Evolutionary conservation across 2,113 vertebrate genomes (phyloP), one percentile per base, ranked within the genome.

Genomic region (Butorides virescens): DNA sequence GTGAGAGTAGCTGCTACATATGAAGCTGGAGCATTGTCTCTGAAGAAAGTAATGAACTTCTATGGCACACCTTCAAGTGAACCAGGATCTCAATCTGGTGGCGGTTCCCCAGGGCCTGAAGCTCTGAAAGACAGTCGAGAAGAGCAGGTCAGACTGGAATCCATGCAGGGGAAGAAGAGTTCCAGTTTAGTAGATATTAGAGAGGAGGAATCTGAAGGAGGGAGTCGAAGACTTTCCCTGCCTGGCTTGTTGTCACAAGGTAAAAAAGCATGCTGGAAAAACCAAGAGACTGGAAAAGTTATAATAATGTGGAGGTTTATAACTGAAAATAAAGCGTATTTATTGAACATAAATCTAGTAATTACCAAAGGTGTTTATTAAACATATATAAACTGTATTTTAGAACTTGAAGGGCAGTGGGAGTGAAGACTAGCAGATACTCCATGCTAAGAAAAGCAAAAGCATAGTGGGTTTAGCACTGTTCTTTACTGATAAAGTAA

Each of bases 211-310:
- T 98, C 98, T 0, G 99, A 99, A 94, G 98, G 98, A 75, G 97
- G 98, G 66, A 98, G 98, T 87, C 98, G 99, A 70, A 99, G 99
- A 76, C 99, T 99, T 52, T 99, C 99, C 9, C 98, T 99, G 11
- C 99, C 99, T 12, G 99, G 99, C 58, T 98, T 99, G 93, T 98
- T 99, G 90, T 99, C 99, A 90, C 99, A 99, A 99, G 99, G 99
- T 99, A 98, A 98, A 76, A 85, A 63, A 70, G 15, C 58, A 34
- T 8, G 2, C 26, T 67, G 65, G 68, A 26, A 68, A 62, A 78
- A 61, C 6, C 12, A 26, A n/a, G 30, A 39, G 16, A 18, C 19
- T 52, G 26, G 30, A 72, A 56, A 89, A 75, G 7, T n/a, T 72
- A 15, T 0, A 39, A 21, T 52, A 34, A 36, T 22, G 10, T 52